Conservation (phyloP, 2,113 vertebrate genomes). For the Benthochromis sp. region DNA sequence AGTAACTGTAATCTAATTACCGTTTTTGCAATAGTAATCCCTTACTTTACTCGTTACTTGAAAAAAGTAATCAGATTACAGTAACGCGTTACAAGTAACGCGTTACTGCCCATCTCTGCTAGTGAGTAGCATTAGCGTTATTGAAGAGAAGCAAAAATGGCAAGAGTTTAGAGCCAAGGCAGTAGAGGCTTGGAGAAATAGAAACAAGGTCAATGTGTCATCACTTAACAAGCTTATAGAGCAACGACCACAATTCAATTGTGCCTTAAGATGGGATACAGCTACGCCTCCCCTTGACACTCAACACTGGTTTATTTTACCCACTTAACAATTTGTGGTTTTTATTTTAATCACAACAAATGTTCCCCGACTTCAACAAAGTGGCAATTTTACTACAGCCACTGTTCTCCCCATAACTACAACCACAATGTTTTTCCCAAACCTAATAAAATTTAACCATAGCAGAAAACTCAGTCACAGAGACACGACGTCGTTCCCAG, state of each 20-base stretch:
- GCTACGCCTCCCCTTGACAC: accelerated
- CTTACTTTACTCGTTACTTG: too few relatives aligned
- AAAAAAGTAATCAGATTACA: too few relatives aligned
- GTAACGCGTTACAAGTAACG: too few relatives aligned
- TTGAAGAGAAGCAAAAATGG: not conserved
- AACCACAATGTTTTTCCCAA: not conserved
- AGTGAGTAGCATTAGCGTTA: accelerated
- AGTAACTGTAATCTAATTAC: too few relatives aligned
- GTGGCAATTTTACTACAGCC: not conserved
- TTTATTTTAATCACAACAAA: not conserved
- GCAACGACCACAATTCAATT: not conserved
- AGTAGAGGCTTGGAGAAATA: not conserved
- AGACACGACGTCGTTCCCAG: accelerated
- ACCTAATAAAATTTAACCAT: not conserved
- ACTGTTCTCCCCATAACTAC: accelerated
- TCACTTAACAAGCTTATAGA: not conserved
- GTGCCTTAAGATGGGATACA: not conserved
- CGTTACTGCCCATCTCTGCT: accelerated
- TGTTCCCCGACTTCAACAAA: not conserved
- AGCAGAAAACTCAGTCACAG: not conserved
- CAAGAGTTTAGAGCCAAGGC: not conserved
- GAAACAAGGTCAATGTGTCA: not conserved
- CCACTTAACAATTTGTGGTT: not conserved
- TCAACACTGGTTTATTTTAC: not conserved
- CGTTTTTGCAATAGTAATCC: too few relatives aligned